phyloP scores from a whole-genome alignment of 64 coral and sea anemone species.

The Dendronephthya gigantea region DNA sequence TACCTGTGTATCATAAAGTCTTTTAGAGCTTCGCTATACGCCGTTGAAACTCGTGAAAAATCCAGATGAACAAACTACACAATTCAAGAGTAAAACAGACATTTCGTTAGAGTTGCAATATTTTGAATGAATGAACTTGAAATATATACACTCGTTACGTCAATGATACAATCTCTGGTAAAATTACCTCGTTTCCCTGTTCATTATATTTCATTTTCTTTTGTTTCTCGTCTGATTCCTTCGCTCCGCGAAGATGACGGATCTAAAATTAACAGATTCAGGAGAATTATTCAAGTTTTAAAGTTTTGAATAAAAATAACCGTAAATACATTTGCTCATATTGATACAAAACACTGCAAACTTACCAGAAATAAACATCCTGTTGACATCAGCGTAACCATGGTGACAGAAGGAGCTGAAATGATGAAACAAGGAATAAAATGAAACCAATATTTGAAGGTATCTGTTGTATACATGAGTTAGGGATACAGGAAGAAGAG shows the following conservation, averaged over 20 bases:
- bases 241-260: neutral
- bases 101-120: neutral
- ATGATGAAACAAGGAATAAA: neutral
- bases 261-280: neutral
- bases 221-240: neutral
- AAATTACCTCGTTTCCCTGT: neutral
- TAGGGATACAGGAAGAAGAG: too few relatives aligned
- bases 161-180: neutral
- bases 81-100: neutral
- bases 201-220: neutral
- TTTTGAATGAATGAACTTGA: neutral
- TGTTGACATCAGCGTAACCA: conserved; percentile 47
- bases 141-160: neutral
- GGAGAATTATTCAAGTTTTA: too few relatives aligned
- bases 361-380: conserved; percentile 83
- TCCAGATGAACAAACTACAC: conserved; percentile 37
- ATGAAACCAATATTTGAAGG: too few relatives aligned
- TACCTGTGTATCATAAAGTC: conserved; percentile 90
- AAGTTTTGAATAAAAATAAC: too few relatives aligned
- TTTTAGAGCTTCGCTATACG: conserved; percentile 55
- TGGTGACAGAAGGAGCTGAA: conserved; percentile 54
- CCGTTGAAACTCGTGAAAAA: conserved; percentile 36
- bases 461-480: too few relatives aligned
- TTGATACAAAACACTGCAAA: too few relatives aligned
- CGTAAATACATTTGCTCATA: neutral